Percentiles rank a stretch among this genome's conserved stretches.
These are phyloP conservation scores for Callosobruchus maculatus DNA, from an alignment of 2,888 invertebrate genomes.

Conservation along the genomic window DNA sequence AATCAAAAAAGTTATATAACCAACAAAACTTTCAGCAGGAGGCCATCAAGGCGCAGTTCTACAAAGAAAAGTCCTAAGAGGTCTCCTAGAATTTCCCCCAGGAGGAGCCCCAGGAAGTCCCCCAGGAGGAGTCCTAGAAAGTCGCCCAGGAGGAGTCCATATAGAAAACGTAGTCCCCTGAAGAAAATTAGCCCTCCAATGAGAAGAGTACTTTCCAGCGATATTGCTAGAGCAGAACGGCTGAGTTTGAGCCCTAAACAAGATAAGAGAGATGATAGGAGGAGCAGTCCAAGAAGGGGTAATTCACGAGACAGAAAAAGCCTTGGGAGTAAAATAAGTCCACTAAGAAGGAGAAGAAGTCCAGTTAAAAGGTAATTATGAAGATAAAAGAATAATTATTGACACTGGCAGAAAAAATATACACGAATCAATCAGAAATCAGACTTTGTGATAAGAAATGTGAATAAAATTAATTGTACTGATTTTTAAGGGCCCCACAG, in stretches of 20 bases:
- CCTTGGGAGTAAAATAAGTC: background rate
- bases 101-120: slow-evolving; percentile 5
- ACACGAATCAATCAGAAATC: no score
- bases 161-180: background rate
- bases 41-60: no score
- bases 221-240: background rate
- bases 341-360: background rate
- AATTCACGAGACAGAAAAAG: slow-evolving; percentile 6
- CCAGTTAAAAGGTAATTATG: slow-evolving; percentile 4
- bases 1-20: no score
- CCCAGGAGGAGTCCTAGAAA: slow-evolving; percentile 11
- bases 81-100: slow-evolving; percentile 6
- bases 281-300: slow-evolving; percentile 6
- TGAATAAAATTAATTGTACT: no score
- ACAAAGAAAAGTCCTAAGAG: no score
- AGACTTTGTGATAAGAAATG: no score
- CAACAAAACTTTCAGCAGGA: no score
- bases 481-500: no score
- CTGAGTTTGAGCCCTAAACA: background rate
- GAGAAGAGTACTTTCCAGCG: background rate
- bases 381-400: background rate
- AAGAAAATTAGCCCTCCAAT: background rate
- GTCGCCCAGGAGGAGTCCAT: background rate
- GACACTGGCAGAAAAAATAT: no score
- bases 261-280: background rate